A percentile compares a stretch with the other conserved stretches of the same genome.
phyloP scores from a whole-genome alignment of 2,888 invertebrate species.

The Hetaerina titia region DNA sequence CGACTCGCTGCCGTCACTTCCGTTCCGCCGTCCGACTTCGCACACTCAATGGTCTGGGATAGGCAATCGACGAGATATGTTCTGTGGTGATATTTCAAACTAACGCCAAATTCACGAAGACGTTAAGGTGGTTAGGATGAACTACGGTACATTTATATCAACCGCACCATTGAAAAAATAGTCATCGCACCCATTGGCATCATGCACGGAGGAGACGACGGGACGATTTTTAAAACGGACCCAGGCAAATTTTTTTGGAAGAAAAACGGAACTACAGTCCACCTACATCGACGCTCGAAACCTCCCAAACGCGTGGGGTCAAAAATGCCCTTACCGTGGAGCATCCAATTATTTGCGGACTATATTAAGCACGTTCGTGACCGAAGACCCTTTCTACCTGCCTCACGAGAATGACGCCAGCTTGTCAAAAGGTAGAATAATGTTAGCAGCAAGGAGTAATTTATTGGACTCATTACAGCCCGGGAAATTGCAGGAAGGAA shows the following conservation, averaged over 20 bases:
- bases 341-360: background rate
- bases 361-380: background rate
- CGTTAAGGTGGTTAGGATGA: too few relatives aligned
- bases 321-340: background rate
- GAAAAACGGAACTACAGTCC: background rate
- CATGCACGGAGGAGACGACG: too few relatives aligned
- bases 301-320: background rate
- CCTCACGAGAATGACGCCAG: background rate
- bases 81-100: background rate
- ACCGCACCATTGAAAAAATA: too few relatives aligned
- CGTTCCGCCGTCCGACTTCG: background rate
- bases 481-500: too few relatives aligned
- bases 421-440: background rate
- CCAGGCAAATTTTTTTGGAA: too few relatives aligned
- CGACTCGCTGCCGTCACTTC: background rate
- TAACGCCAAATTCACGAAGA: background rate
- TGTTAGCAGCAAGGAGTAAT: background rate
- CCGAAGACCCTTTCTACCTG: background rate
- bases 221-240: too few relatives aligned
- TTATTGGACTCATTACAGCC: background rate
- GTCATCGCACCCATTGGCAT: too few relatives aligned
- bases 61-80: background rate
- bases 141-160: too few relatives aligned
- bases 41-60: background rate
- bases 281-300: background rate